Conservation (phyloP, 2,113 vertebrate genomes). For the Eleginops maclovinus region DNA sequence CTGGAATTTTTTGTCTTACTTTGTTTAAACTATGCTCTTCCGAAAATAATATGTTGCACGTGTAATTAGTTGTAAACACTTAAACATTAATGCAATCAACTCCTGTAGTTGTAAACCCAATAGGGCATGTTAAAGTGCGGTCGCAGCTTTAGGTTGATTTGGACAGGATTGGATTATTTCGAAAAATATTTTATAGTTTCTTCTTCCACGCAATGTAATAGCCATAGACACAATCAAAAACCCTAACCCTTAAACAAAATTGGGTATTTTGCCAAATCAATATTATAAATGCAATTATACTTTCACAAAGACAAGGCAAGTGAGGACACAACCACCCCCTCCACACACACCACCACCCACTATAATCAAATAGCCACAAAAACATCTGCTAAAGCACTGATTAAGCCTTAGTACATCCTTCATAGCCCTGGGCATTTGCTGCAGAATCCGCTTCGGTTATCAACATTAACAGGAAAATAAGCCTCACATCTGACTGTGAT, state of each 20-base stretch:
- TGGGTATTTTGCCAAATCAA: conserved; percentile 36
- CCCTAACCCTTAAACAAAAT: no score
- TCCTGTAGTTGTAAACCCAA: background rate
- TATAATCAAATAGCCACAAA: conserved; percentile 59
- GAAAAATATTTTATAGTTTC: background rate
- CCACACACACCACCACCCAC: background rate
- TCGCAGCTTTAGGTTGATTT: background rate
- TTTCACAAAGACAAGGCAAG: conserved; percentile 25
- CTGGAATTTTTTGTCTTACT: background rate
- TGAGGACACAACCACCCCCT: conserved; percentile 11
- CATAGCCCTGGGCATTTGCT: conserved; percentile 66
- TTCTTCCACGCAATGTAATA: background rate
- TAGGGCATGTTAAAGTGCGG: background rate
- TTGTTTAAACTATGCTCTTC: background rate
- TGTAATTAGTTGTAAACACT: background rate
- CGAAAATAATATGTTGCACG: background rate
- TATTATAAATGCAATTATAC: conserved; percentile 43
- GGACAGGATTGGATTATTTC: background rate
- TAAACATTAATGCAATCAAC: background rate
- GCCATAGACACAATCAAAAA: conserved; percentile 13
- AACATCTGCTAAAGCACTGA: conserved; percentile 70
- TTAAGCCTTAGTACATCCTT: conserved; percentile 65
- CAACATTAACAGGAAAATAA: conserved; percentile 65
- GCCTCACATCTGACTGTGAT: conserved; percentile 55
- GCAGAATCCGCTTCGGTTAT: conserved; percentile 58